phyloP scores from a whole-genome alignment of 2,113 vertebrate genomes.

The Silurus asotus region DNA sequence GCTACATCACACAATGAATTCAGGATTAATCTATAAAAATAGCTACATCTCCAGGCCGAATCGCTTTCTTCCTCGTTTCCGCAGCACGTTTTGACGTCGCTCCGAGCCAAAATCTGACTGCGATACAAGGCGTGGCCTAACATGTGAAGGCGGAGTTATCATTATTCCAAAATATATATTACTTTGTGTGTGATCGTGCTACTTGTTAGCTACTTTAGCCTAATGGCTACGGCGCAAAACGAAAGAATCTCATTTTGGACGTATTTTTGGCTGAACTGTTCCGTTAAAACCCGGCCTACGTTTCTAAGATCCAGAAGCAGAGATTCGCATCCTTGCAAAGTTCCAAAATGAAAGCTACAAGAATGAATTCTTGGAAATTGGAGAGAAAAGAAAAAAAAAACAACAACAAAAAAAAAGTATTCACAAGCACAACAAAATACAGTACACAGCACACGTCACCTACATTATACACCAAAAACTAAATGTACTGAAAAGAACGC shows the following conservation, averaged over 20 bases:
- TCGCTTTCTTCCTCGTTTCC: not conserved
- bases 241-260: not conserved
- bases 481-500: conserved; percentile 39
- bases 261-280: not conserved
- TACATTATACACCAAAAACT: conserved; percentile 24
- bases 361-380: not conserved
- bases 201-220: not conserved
- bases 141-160: too few species aligned
- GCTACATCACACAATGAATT: not conserved
- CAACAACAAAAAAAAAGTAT: not conserved
- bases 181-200: not conserved
- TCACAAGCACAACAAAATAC: conserved; percentile 31
- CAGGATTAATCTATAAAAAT: not conserved
- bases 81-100: not conserved
- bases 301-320: not conserved
- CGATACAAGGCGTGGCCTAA: not conserved
- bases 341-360: conserved; percentile 29
- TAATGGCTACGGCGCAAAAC: not conserved
- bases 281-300: too few species aligned
- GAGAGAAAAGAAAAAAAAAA: not conserved
- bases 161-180: not conserved
- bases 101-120: not conserved
- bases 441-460: conserved; percentile 32
- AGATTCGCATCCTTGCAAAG: not conserved
- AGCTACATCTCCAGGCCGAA: not conserved